Evolutionary conservation across 2,113 vertebrate genomes (phyloP).

Genomic region (Anarrhichthys ocellatus): DNA sequence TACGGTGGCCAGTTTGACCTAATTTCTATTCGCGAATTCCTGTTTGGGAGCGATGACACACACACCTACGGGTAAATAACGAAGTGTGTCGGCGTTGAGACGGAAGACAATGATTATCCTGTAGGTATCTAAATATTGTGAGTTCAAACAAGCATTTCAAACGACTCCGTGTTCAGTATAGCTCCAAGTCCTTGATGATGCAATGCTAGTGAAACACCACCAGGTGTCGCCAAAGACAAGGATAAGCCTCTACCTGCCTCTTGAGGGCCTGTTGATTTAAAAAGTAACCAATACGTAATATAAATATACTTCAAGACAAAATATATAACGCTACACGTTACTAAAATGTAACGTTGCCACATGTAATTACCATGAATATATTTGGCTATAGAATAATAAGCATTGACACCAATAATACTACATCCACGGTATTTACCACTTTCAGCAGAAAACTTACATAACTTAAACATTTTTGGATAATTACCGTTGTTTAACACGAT

Average conservation of each 20-base stretch:
- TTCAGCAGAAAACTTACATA: neutral
- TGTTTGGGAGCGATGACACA: neutral
- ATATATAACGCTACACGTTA: no score
- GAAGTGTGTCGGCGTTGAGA: no score
- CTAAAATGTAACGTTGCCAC: neutral
- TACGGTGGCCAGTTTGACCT: conserved; percentile 8
- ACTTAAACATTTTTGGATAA: no score
- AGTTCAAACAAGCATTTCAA: neutral
- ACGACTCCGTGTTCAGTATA: neutral
- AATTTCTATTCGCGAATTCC: neutral
- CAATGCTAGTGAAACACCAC: conserved; percentile 11
- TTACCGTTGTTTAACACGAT: neutral
- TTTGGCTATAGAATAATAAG: neutral
- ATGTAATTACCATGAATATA: neutral
- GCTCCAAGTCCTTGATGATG: neutral
- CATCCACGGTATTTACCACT: neutral
- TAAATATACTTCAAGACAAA: neutral
- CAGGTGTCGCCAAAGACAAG: conserved; percentile 37
- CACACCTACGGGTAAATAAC: neutral
- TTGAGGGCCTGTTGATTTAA: neutral
- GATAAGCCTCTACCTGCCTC: neutral
- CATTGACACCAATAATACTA: neutral
- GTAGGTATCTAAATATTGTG: neutral
- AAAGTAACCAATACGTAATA: neutral
- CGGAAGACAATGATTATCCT: fast-evolving